Conservation (phyloP, 2,797 vertebrate genomes). For the Enteromius fasciolatus region DNA sequence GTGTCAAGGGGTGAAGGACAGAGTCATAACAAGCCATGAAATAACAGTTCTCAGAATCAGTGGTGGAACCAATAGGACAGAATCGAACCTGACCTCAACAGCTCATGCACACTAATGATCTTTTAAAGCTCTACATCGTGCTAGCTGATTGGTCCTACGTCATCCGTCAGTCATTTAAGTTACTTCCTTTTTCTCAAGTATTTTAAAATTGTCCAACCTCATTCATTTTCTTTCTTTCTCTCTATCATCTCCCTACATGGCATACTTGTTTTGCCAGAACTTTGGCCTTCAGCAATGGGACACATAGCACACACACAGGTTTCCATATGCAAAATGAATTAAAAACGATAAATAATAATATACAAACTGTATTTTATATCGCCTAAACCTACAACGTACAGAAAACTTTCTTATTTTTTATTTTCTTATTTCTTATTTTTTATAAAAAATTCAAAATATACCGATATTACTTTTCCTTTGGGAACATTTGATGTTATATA, state of each 20-base stretch:
- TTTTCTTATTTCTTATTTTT: too few species aligned
- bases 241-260: not conserved
- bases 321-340: not conserved
- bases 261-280: not conserved
- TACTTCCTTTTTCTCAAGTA: too few species aligned
- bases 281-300: not conserved
- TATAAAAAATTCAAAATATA: too few species aligned
- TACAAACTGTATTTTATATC: not conserved
- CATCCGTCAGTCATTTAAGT: not conserved
- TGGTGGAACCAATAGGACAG: not conserved
- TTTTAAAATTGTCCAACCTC: not conserved
- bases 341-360: not conserved
- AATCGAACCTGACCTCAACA: constrained; percentile 17
- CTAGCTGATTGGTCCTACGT: not conserved
- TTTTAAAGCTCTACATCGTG: not conserved
- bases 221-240: not conserved
- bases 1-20: constrained; percentile 39
- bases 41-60: constrained; percentile 1
- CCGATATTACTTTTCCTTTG: too few species aligned
- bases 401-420: too few species aligned
- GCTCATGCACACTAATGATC: not conserved
- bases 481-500: too few species aligned
- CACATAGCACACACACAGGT: not conserved
- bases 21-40: constrained; percentile 34
- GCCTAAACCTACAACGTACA: too few species aligned